Evolutionary conservation across 2,888 invertebrate genomes (phyloP), one percentile per base, ranked within the genome.

Genomic region (Erpobdella octoculata): DNA sequence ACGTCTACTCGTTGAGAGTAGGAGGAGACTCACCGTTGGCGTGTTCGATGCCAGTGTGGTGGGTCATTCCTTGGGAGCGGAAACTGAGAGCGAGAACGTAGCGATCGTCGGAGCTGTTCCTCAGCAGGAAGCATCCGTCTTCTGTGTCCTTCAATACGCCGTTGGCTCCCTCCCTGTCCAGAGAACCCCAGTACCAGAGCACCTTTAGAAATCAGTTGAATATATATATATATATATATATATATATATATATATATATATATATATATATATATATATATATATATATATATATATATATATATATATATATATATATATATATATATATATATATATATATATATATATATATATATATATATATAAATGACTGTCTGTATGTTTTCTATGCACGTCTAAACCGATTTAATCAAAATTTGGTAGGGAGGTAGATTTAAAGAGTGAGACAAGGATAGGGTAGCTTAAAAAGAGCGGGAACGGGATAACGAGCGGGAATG

Each of bases 261-360:
- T 31, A 48, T 31, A 28, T 41, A 25, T 58, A 58, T 67, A 67
- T 67, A 37, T 67, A 37, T 67, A 67, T 67, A 64, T 70, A 65
- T 36, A 66, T 70, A 70, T 70, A 64, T 70, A 64, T 70, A 64
- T 70, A 70, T 70, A 61, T 70, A 70, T 70, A 61, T 70, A 64
- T 70, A 64, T 70, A 70, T 70, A 64, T 70, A 70, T 70, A 61
- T 70, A 64, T 70, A 64, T 70, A 70, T 64, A 64, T 70, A 70
- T 70, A 66, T 70, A 61, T 65, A 64, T 70, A 70, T 70, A 31
- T 65, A 70, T 70, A 35, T 64, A 70, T 15, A 15, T 21, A 46
- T 67, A 35, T 58, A n/a, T n/a, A n/a, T n/a, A n/a, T n/a, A n/a
- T n/a, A n/a, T n/a, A n/a, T n/a, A n/a, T n/a, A n/a, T n/a, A n/a